Evolutionary conservation across 1,140 invertebrate genomes (phyloP), one percentile per base, ranked within the genome.

Genomic region (Whitmania pigra): DNA sequence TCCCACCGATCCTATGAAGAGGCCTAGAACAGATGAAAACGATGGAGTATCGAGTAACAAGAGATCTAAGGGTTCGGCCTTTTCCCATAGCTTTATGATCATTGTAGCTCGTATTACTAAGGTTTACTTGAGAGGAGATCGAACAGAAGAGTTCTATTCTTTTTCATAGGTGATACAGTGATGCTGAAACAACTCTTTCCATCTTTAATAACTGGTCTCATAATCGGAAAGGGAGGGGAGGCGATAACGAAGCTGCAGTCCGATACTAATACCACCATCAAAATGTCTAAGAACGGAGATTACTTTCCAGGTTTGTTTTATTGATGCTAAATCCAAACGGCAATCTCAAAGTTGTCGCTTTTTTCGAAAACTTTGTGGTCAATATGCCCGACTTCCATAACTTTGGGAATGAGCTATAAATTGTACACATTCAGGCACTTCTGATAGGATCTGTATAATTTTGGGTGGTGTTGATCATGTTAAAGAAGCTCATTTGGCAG

Each of bases 281-380:
- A 97, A 86, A 97, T 97, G 93, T 97, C 94, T 74, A 97, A 96
- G 85, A 92, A 92, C 22, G 93, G 94, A 81, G 93, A 97, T 82
- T 96, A 93, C 83, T 97, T 96, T 87, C 93, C 93, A 85, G 93
- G 93, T 94, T 31, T 73, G 29, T 67, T 36, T 49, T 17, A 1
- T 49, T 49, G 43, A 49, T 49, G 15, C 11, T 22, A 53, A 27
- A 27, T 63, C 11, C 31, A 1, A 27, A 13, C 18, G 25, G 31
- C 60, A 15, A 6, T 9, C 25, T 22, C 2, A 57, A 2, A 22
- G 7, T n/a, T n/a, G n/a, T n/a, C n/a, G n/a, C 55, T 27, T 18
- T 4, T 27, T 27, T 63, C 31, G 18, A n/a, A 3, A 7, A 57
- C 55, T 3, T 57, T 57, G 55, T 7, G 6, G 7, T 57, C 2